Conservation (phyloP, 1,140 invertebrate genomes). For the Gryllus bimaculatus region DNA sequence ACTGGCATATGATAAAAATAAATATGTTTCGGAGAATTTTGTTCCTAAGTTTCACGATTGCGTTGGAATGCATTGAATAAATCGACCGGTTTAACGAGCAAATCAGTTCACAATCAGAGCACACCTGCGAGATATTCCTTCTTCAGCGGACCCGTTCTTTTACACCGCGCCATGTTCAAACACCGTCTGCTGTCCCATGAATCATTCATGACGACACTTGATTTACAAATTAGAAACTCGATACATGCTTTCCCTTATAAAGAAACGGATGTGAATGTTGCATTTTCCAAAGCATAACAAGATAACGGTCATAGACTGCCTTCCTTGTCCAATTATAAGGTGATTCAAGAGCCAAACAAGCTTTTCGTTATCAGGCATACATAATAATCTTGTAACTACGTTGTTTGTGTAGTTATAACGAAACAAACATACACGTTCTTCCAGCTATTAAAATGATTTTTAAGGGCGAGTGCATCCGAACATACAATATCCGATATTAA, state of each 20-base stretch:
- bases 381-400: not conserved
- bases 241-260: not conserved
- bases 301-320: not conserved
- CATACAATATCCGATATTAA: too few relatives aligned
- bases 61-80: too few relatives aligned
- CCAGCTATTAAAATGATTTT: too few relatives aligned
- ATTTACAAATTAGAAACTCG: not conserved
- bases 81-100: too few relatives aligned
- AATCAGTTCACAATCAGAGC: not conserved
- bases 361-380: not conserved
- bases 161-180: not conserved
- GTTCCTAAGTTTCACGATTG: too few relatives aligned
- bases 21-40: too few relatives aligned
- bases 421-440: not conserved
- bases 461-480: too few relatives aligned
- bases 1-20: too few relatives aligned
- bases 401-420: not conserved
- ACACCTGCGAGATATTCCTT: not conserved
- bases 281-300: conserved; percentile 1
- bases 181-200: not conserved
- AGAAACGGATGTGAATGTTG: not conserved
- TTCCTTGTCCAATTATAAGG: not conserved
- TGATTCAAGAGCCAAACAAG: not conserved
- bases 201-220: not conserved
- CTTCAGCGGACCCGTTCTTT: too few relatives aligned